Percentiles rank a stretch among this genome's conserved stretches.
Evolutionary conservation across 2,113 vertebrate genomes (phyloP).

Genomic region (Lichenostomus cassidix): DNA sequence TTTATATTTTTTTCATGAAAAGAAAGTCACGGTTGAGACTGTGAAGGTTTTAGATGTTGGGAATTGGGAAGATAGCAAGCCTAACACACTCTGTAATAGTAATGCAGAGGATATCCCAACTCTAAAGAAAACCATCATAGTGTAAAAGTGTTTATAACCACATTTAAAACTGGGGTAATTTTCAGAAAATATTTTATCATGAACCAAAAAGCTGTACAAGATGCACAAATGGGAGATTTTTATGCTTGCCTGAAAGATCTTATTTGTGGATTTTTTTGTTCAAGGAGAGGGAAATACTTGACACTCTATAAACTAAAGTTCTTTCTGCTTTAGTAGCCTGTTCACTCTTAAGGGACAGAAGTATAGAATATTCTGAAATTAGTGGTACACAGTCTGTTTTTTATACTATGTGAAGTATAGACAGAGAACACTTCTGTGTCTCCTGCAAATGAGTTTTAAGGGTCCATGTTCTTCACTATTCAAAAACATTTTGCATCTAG

Average conservation of each 20-base stretch:
- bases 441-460: not conserved
- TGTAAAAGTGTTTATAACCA: not conserved
- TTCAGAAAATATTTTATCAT: not conserved
- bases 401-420: not conserved
- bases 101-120: not conserved
- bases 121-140: not conserved
- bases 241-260: not conserved
- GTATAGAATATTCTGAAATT: not conserved
- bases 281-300: not conserved
- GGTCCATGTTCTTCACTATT: not conserved
- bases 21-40: not conserved
- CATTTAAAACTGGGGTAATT: not conserved
- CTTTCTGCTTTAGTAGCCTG: not conserved
- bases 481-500: not conserved
- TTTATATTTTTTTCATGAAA: not conserved
- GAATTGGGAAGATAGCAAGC: not conserved
- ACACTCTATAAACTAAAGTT: not conserved
- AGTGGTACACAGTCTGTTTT: fast-evolving
- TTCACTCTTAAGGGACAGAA: not conserved
- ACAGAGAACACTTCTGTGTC: not conserved
- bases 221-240: not conserved
- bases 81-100: not conserved
- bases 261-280: not conserved
- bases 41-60: not conserved
- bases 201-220: not conserved